Conservation (phyloP, 2,888 invertebrate genomes). For the Watsonalla cultraria region DNA sequence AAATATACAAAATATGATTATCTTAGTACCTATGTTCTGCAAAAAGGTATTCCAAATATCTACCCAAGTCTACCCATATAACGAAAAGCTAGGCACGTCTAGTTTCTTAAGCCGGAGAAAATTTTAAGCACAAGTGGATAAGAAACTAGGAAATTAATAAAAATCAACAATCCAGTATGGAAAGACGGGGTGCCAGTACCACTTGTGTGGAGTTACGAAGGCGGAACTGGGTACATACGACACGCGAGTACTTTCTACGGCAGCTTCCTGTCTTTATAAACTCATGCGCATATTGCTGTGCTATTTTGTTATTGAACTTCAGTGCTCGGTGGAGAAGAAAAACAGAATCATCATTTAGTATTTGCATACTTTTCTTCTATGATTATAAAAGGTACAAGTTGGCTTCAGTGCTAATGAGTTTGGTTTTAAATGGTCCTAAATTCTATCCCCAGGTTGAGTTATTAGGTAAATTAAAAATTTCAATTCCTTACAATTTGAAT, state of each 20-base stretch:
- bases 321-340: neutral
- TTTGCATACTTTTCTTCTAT: no score
- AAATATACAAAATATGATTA: no score
- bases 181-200: neutral
- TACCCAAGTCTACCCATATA: no score
- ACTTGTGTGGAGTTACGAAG: constrained; percentile 7
- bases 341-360: neutral
- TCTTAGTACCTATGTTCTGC: no score
- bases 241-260: constrained; percentile 18
- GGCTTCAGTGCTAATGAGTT: no score
- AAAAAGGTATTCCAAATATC: no score
- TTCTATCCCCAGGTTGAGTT: no score
- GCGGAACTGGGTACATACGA: constrained; percentile 12
- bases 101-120: neutral
- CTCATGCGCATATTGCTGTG: neutral
- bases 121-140: neutral
- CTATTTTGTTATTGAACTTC: neutral
- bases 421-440: no score
- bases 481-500: no score
- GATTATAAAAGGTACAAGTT: no score
- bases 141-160: neutral
- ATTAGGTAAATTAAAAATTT: no score
- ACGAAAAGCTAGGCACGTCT: no score
- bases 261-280: neutral
- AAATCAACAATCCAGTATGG: neutral